Evolutionary conservation across 1,140 invertebrate species (phyloP), one percentile per base, ranked within the genome.

Genomic region (Habropoda laboriosa): DNA sequence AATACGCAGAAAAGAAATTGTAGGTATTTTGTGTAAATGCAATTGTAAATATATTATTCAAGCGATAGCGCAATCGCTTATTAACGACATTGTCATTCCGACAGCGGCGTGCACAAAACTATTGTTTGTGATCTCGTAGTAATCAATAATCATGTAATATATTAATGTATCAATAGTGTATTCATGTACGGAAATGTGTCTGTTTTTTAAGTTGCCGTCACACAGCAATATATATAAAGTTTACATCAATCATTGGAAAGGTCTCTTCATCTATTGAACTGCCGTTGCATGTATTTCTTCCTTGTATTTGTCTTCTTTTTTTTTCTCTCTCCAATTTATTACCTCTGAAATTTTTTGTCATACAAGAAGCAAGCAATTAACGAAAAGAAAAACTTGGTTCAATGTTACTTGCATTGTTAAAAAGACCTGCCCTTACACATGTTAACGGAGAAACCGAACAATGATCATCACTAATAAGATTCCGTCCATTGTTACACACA

Each of bases 21-120:
- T 86, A 86, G 81, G 67, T 86, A 87, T 85, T 84, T 87, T 86
- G 77, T 88, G 81, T 87, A 88, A 86, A 86, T 79, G 83, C 79
- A 86, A 87, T 78, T 88, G 86, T 88, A 88, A 87, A 88, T 88
- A 88, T 64, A 78, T 83, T 79, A 83, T 47, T 72, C 42, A 55
- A 58, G 81, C 76, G 66, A 83, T 81, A 83, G 81, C 58, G 71
- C 61, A 76, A 81, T 79, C 73, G 82, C 73, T 83, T 83, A 81
- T 67, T 80, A 70, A 86, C 60, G 47, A 80, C 70, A 80, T 79
- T 83, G 84, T 82, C 81, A 86, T 83, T 83, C 70, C 70, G 81
- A 76, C 73, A 83, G 77, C 67, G 70, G 71, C 55, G 63, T 58
- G 81, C 85, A 85, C 76, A 86, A 86, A 85, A 85, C 45, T 83